Evolutionary conservation across 2,113 vertebrate species (phyloP), one percentile per base, ranked within the genome.

Genomic region (Brachionichthys hirsutus): DNA sequence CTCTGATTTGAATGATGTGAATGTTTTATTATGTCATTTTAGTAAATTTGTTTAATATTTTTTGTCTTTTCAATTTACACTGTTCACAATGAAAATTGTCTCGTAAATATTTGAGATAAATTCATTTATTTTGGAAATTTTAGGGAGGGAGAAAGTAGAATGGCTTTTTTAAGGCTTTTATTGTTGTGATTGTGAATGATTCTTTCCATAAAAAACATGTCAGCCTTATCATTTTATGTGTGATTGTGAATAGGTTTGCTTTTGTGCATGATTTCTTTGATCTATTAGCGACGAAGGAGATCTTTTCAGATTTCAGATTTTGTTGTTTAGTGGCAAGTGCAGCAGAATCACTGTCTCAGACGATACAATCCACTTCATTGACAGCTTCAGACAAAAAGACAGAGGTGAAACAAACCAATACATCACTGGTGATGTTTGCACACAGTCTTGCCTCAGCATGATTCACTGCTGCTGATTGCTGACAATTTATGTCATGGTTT

Each of bases 401-500:
- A 1, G 42, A 36, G 55, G 24, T 36, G 43, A 50, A 78, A 47
- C 62, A 64, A 70, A 78, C 42, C 4, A 45, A 54, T 57, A 53
- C 55, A 67, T 78, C 63, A 67, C 19, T 18, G 66, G 67, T 73
- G 68, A 73, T 51, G 82, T 51, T 54, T 70, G 60, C 4, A 14
- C 9, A 0, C 49, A 60, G 66, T 24, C 70, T 65, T 57, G 62
- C 77, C 68, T 70, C 68, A 34, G 71, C 58, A 46, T 89, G 85
- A 90, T 70, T 89, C 78, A 88, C 51, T 34, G 81, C 78, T 60
- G 70, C 62, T 85, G 83, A 80, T 77, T 75, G 73, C 81, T 69
- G 73, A 67, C 62, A 51, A 59, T 80, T 87, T 71, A 81, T 87
- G 85, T 90, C 85, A 87, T 82, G 78, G 84, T 84, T 87, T 87